phyloP scores from a whole-genome alignment of 2,113 vertebrate genomes.

The Collichthys lucidus region DNA sequence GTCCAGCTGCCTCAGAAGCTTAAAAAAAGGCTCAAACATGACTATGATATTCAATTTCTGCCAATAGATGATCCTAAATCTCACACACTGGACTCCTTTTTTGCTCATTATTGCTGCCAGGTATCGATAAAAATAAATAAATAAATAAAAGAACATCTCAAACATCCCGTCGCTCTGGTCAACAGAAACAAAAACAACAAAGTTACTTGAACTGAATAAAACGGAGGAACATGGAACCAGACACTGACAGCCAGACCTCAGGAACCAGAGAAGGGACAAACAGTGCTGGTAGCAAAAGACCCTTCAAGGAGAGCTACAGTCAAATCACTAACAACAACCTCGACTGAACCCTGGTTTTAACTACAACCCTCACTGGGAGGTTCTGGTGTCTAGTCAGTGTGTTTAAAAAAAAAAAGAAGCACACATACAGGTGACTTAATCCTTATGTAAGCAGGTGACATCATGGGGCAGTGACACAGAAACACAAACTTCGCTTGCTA shows the following conservation, averaged over 20 bases:
- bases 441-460: conserved; percentile 40
- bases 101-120: neutral
- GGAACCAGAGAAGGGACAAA: conserved; percentile 15
- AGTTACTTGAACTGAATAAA: conserved; percentile 11
- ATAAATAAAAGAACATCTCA: neutral
- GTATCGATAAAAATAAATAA: neutral
- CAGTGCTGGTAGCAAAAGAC: conserved; percentile 7
- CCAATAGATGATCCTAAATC: too few species aligned
- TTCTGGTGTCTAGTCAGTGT: neutral
- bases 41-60: too few species aligned
- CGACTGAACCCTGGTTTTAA: conserved; percentile 38
- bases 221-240: neutral
- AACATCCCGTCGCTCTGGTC: neutral
- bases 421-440: conserved; percentile 29
- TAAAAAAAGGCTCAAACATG: too few species aligned
- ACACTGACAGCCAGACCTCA: neutral
- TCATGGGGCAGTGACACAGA: conserved; percentile 34
- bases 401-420: neutral
- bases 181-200: conserved; percentile 15
- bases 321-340: conserved; percentile 54
- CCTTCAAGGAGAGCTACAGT: conserved; percentile 13
- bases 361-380: conserved; percentile 2
- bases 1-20: too few species aligned
- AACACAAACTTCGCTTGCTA: conserved; percentile 13
- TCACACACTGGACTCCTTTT: neutral